Evolutionary conservation across 2,113 vertebrate species (phyloP), one percentile per base, ranked within the genome.

Genomic region (Paralichthys olivaceus): DNA sequence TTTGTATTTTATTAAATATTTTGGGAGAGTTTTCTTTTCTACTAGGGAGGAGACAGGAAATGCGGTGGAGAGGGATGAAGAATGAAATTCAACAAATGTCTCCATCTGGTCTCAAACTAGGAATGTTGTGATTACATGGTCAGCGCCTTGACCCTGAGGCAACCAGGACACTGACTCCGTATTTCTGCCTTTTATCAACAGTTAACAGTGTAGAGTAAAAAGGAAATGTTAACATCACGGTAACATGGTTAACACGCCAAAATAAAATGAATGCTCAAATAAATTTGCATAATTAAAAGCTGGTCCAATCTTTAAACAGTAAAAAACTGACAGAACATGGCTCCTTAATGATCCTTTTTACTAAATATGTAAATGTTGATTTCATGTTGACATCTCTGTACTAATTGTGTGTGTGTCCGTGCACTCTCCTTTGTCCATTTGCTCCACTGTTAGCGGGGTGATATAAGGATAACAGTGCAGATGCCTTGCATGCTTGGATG

Each of bases 381-480:
- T 56, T 60, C 11, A 37, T 62, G 45, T 69, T 71, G 11, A 20
- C 37, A 60, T 63, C 68, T 65, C 19, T 23, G 63, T 68, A 56
- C 63, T 72, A 3, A 13, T 72, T 74, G 65, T 49, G 71, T 69
- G 69, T 74, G 69, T 66, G 77, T 54, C 37, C 2, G 7, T 19
- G 47, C 54, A 23, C 72, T n/a, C 49, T 75, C 51, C 55, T 84
- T 57, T 76, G 77, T 22, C 69, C 76, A 67, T 81, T 82, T 79
- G 54, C 69, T 76, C 26, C 56, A 70, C 78, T 74, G 82, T 84
- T 70, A 55, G 80, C 25, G 55, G 51, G 91, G 87, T 91, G 84
- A 92, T 85, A 26, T 82, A 68, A 92, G 92, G 91, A 92, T 90
- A 92, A 86, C 80, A 63, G 87, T 90, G 66, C 91, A 92, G 89